Evolutionary conservation across 2,797 vertebrate genomes (phyloP), one percentile per base, ranked within the genome.

Genomic region (Bufotes viridis): DNA sequence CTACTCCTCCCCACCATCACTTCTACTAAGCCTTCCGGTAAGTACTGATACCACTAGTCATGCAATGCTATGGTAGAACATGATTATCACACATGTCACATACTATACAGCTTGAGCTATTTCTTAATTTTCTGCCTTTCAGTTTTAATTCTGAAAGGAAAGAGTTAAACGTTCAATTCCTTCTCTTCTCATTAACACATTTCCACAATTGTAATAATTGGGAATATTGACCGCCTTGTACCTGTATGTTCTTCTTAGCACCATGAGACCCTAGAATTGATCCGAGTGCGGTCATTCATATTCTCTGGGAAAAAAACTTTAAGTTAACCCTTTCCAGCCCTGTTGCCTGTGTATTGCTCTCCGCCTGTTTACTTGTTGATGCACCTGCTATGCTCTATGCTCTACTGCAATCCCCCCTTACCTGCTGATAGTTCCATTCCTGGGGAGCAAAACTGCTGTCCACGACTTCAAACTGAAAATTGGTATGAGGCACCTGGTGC

Each of bases 371-470:
- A 55, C 4, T 22, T 57, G 29, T 7, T 0, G 26, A 76, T 76
- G 80, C 79, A 87, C 86, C 86, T 87, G 86, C 80, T 65, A 18
- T 34, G 14, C 17, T 14, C 15, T 76, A 63, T 34, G 24, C 24
- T 55, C 6, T 9, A 1, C 42, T 29, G 53, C 58, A 49, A 34
- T 34, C 12, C 55, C 2, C 13, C 72, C 93, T 90, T 92, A 94
- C 93, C 94, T 94, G 93, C 94, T 94, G 94, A 92, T 94, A 94
- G n/a, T 89, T 91, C 87, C 90, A 92, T 24, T 94, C 93, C 7
- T 90, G 91, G 42, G 94, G 94, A 84, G 93, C 92, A 86, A 94
- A 93, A 18, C 88, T 89, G 91, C 92, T 93, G 87, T 92, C 90
- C 90, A 94, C 93, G 57, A 92, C 90, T 84, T 93, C 93, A 69